Evolutionary conservation across 2,797 vertebrate genomes (phyloP), one percentile per base, ranked within the genome.

Genomic region (Lindbergichthys nudifrons): DNA sequence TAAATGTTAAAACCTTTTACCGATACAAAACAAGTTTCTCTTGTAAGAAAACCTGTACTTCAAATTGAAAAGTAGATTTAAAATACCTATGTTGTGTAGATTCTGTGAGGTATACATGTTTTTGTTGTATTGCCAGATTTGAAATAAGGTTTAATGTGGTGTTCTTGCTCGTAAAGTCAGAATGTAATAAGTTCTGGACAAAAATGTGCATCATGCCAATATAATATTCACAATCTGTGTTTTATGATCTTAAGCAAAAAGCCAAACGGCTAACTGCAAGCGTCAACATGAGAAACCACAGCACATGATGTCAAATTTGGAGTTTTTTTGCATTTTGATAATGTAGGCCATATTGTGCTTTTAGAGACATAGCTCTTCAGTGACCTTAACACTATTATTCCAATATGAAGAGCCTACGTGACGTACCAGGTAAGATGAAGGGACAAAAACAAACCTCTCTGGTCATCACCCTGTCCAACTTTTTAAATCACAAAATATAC

Each of bases 51-150:
- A 54, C 21, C 1, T 11, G 14, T 4, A 11, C 2, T 26, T 16
- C 42, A 10, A 47, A 76, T 70, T 30, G 16, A 56, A 64, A 11
- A 41, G 14, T 36, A 5, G 46, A 67, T 52, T 69, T 0, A 18
- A 52, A 68, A 50, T 16, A 45, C 23, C 14, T 23, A 30, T 0
- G 13, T n/a, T 79, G 36, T 43, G 51, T 3, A 26, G 26, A 26
- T 53, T 70, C n/a, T 36, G 12, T 75, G 69, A 85, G 66, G 75
- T 86, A 76, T 54, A 19, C 19, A 57, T 41, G 58, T 70, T 58
- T 71, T 62, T 48, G 60, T 48, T 10, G 43, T 77, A 78, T 16
- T 36, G 15, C 16, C 65, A 68, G 54, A 74, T 62, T 68, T 65
- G 2, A 72, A 87, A 41, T 2, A 16, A 67, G 53, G 26, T 62